phyloP scores from a whole-genome alignment of 2,797 vertebrate genomes.

The Diceros bicornis region DNA sequence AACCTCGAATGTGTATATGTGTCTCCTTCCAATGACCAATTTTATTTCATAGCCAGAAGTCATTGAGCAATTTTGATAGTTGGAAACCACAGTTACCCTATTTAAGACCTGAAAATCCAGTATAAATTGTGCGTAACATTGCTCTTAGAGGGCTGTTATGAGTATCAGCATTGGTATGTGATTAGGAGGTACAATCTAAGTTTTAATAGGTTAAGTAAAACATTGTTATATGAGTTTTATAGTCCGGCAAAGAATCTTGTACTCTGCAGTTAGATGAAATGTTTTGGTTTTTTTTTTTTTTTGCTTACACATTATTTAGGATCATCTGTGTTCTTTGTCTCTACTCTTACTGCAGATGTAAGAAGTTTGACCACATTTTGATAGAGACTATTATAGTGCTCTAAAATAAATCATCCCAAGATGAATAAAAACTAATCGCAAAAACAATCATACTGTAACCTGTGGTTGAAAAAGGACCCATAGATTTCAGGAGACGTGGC shows the following conservation, averaged over 20 bases:
- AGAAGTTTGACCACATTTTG: constrained; percentile 10
- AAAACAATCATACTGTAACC: background rate
- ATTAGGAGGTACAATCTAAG: background rate
- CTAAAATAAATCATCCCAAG: background rate
- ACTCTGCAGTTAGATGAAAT: constrained; percentile 9
- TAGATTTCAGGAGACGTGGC: background rate
- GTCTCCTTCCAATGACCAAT: background rate
- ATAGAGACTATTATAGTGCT: background rate
- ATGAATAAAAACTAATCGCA: background rate
- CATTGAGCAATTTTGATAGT: background rate
- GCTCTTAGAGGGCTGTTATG: background rate
- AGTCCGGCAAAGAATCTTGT: background rate
- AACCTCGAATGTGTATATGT: background rate
- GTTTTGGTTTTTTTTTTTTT: background rate
- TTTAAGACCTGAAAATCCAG: constrained; percentile 39
- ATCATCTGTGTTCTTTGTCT: background rate
- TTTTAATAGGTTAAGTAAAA: constrained; percentile 53
- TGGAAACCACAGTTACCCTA: background rate
- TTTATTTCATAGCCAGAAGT: constrained; percentile 55
- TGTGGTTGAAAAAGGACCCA: background rate
- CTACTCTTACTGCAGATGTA: background rate
- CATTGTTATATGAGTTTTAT: background rate
- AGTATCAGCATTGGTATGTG: background rate
- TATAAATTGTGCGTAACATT: background rate
- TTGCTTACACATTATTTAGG: background rate